A percentile compares a stretch with the other conserved stretches of the same genome.
These are phyloP conservation scores for Cyphomyrmex costatus DNA, from an alignment of 1,140 invertebrate genomes.

Conservation along the genomic window DNA sequence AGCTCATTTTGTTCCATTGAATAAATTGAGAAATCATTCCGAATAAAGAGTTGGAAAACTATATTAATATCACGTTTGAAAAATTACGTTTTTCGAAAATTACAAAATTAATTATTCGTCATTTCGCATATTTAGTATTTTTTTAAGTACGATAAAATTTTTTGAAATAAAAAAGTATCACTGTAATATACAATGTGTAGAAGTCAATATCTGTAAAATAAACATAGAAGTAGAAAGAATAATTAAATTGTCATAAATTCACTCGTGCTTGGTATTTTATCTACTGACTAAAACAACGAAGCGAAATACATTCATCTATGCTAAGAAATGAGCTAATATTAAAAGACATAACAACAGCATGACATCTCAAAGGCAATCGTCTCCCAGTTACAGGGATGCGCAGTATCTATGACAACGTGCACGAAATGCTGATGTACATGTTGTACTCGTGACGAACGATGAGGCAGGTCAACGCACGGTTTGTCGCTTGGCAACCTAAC, in stretches of 20 bases:
- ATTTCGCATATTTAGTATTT: background rate
- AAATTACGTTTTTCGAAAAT: background rate
- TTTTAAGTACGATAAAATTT: background rate
- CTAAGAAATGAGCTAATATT: background rate
- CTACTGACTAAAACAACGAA: background rate
- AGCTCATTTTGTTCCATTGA: background rate
- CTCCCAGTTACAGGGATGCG: constrained; percentile 65
- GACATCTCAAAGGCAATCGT: constrained; percentile 68
- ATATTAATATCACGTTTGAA: background rate
- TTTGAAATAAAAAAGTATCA: background rate
- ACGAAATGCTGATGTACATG: constrained; percentile 64
- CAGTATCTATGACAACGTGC: constrained; percentile 74
- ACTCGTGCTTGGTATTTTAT: background rate
- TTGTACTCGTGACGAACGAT: constrained; percentile 65
- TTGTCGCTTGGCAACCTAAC: constrained; percentile 84
- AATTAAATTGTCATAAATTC: background rate
- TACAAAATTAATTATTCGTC: background rate
- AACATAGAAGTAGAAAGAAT: background rate
- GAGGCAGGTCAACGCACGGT: constrained; percentile 81
- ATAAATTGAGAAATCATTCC: background rate
- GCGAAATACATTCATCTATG: background rate
- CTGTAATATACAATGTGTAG: background rate
- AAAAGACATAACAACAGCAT: constrained; percentile 19
- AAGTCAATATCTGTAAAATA: background rate
- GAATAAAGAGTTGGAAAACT: background rate